Evolutionary conservation across 2,113 vertebrate species (phyloP).

Genomic region (Echinops telfairi): DNA sequence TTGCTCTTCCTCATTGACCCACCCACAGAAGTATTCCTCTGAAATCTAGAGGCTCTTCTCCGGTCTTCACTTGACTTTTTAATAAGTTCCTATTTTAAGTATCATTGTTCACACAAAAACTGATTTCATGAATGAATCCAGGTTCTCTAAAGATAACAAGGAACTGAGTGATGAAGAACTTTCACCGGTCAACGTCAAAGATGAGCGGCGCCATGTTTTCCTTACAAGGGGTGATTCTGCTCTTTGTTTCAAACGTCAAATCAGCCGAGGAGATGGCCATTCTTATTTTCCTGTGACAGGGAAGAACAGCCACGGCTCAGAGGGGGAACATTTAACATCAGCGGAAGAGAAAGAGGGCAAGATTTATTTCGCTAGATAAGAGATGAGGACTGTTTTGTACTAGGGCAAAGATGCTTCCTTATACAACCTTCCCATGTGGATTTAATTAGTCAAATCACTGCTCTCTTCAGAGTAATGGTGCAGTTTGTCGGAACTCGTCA

Average conservation of each 20-base stretch:
- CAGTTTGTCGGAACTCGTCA: neutral
- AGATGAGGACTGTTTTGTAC: neutral
- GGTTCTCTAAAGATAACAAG: conserved; percentile 3
- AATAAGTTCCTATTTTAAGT: neutral
- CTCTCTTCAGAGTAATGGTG: neutral
- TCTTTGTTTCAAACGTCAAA: neutral
- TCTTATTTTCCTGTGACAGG: neutral
- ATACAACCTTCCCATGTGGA: neutral
- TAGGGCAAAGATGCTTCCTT: conserved; percentile 2
- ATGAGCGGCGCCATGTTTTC: neutral
- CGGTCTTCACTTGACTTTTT: no score
- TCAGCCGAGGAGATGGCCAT: neutral
- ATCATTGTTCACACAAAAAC: conserved; percentile 45
- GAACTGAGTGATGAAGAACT: neutral
- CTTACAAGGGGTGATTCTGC: neutral
- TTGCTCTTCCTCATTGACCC: no score
- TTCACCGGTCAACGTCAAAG: conserved; percentile 20
- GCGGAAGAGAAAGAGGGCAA: neutral
- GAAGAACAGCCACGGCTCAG: conserved; percentile 4
- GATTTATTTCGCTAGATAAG: conserved; percentile 33
- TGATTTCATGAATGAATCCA: neutral
- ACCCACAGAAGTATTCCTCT: no score
- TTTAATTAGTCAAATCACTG: conserved; percentile 25
- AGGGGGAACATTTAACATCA: neutral
- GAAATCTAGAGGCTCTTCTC: no score